Conservation (phyloP, 2,888 invertebrate genomes). For the Pachliopta kotzebuea region DNA sequence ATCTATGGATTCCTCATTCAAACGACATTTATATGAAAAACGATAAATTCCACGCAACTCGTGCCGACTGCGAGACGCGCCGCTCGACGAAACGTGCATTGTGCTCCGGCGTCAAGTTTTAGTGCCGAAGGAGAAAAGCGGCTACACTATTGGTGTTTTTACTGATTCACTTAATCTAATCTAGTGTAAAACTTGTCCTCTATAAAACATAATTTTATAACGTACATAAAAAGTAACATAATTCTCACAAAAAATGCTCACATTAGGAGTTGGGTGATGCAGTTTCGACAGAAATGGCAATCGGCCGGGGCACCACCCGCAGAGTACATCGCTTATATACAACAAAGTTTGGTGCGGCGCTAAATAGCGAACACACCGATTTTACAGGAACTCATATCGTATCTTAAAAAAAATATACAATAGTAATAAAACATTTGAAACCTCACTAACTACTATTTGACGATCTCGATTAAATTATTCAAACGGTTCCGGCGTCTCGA, state of each 20-base stretch:
- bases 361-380: constrained; percentile 59
- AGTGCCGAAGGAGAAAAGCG: constrained; percentile 78
- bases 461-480: constrained; percentile 74
- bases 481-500: constrained; percentile 76
- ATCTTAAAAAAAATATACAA: constrained; percentile 78
- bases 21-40: constrained; percentile 32
- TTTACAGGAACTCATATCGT: constrained; percentile 80
- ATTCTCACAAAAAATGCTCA: constrained; percentile 79
- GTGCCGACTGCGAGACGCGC: constrained; percentile 33
- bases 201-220: constrained; percentile 70
- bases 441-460: constrained; percentile 80
- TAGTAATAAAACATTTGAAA: constrained; percentile 80
- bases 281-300: constrained; percentile 46
- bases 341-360: constrained; percentile 68
- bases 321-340: constrained; percentile 70
- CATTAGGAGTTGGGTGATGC: constrained; percentile 73
- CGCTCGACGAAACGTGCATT: constrained; percentile 43
- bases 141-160: constrained; percentile 81
- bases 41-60: constrained; percentile 21
- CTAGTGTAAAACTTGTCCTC: constrained; percentile 79
- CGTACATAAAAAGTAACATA: constrained; percentile 76
- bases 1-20: not conserved
- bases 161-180: constrained; percentile 79
- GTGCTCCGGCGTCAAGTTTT: constrained; percentile 72
- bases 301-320: constrained; percentile 45